A percentile compares a stretch with the other conserved stretches of the same genome.
phyloP scores from a whole-genome alignment of 2,888 invertebrate species.

The Agapetus fuscipes region DNA sequence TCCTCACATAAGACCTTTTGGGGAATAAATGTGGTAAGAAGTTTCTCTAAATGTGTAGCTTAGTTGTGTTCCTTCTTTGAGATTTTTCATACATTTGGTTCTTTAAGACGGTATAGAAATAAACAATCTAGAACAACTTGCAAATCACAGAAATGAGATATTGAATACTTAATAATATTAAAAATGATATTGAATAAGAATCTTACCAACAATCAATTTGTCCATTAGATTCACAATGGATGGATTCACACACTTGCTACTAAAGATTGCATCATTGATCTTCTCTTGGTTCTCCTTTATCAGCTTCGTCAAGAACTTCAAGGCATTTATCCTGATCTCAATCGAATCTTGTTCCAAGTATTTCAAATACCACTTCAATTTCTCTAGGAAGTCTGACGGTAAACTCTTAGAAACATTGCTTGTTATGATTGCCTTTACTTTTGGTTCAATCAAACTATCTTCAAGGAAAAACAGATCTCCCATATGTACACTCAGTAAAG shows the following conservation, averaged over 20 bases:
- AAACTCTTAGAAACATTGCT: slow-evolving; percentile 46
- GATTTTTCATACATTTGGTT: too few relatives aligned
- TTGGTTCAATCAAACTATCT: slow-evolving; percentile 51
- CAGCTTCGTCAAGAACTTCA: slow-evolving; percentile 59
- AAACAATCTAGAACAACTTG: too few relatives aligned
- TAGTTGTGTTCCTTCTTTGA: too few relatives aligned
- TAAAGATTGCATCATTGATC: slow-evolving; percentile 62
- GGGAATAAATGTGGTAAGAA: too few relatives aligned
- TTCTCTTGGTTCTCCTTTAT: slow-evolving; percentile 59
- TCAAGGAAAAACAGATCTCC: slow-evolving; percentile 80
- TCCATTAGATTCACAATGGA: slow-evolving; percentile 62
- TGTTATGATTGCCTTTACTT: slow-evolving; percentile 54
- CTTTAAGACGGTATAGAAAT: too few relatives aligned
- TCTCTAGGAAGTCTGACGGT: slow-evolving; percentile 49
- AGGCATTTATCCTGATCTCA: slow-evolving; percentile 66
- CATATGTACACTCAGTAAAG: slow-evolving; percentile 56
- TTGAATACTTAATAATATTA: too few relatives aligned
- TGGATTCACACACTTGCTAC: slow-evolving; percentile 59
- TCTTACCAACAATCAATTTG: slow-evolving; percentile 48
- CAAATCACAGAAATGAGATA: too few relatives aligned
- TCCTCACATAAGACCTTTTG: too few relatives aligned
- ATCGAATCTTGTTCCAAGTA: slow-evolving; percentile 71
- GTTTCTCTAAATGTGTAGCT: too few relatives aligned
- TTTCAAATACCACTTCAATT: slow-evolving; percentile 54
- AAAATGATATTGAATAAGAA: too few relatives aligned